Evolutionary conservation across 2,888 invertebrate species (phyloP).

Genomic region (Autographa gamma): DNA sequence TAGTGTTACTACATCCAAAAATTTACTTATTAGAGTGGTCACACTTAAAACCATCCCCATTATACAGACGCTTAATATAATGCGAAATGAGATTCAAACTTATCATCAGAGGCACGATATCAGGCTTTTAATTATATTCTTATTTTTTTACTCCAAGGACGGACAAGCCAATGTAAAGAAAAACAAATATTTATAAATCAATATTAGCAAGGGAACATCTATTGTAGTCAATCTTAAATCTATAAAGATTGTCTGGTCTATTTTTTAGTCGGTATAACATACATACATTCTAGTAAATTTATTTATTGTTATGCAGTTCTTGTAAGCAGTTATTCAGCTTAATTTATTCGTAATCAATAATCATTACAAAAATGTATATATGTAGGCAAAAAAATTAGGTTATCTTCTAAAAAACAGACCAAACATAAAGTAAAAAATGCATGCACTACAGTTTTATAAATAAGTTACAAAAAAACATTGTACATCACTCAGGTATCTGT

Average conservation of each 20-base stretch:
- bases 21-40: constrained; percentile 11
- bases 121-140: constrained; percentile 77
- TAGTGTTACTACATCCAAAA: not conserved
- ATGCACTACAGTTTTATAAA: constrained; percentile 57
- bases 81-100: constrained; percentile 76
- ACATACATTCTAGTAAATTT: not conserved
- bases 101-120: constrained; percentile 81
- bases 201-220: constrained; percentile 44
- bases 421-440: constrained; percentile 52
- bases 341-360: too few species aligned
- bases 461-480: constrained; percentile 74
- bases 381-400: not conserved
- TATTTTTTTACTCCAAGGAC: constrained; percentile 79
- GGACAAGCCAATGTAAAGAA: constrained; percentile 77
- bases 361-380: not conserved
- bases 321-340: too few species aligned
- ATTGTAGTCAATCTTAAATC: constrained; percentile 45
- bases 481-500: constrained; percentile 81
- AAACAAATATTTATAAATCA: constrained; percentile 39
- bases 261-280: constrained; percentile 26
- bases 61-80: constrained; percentile 57
- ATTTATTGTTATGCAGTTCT: too few species aligned
- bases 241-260: constrained; percentile 46
- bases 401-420: constrained; percentile 42
- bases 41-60: constrained; percentile 46